Evolutionary conservation across 2,797 vertebrate genomes (phyloP).

Genomic region (Phrynocephalus guinanensis): DNA sequence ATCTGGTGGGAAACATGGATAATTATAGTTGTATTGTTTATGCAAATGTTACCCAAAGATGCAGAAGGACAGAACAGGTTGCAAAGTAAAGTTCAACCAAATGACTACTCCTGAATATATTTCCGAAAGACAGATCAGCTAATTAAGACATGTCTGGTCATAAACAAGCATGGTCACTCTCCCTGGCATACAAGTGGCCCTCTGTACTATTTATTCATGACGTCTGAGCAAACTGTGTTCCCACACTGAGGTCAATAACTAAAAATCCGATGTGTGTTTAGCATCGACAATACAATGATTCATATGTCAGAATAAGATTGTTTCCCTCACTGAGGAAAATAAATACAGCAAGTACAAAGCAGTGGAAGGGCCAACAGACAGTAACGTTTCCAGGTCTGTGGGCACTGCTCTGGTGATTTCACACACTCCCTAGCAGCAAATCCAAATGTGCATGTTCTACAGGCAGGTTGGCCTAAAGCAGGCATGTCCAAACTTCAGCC

Average conservation of each 20-base stretch:
- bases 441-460: neutral
- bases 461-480: neutral
- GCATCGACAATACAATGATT: neutral
- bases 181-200: neutral
- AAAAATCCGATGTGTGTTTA: neutral
- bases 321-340: neutral
- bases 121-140: conserved; percentile 58
- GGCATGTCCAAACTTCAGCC: too few species aligned
- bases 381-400: neutral
- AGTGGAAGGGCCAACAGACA: neutral
- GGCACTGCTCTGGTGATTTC: neutral
- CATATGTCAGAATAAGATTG: neutral
- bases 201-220: neutral
- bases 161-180: conserved; percentile 43
- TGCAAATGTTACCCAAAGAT: conserved; percentile 73
- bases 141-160: conserved; percentile 49
- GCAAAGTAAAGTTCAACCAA: conserved; percentile 72
- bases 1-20: conserved; percentile 74
- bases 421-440: neutral
- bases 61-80: conserved; percentile 71
- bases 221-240: neutral
- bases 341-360: neutral
- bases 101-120: conserved; percentile 68
- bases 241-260: conserved; percentile 2
- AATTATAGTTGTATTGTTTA: conserved; percentile 71